Conservation (phyloP, 2,797 vertebrate genomes). For the Leptodactylus fallax region DNA sequence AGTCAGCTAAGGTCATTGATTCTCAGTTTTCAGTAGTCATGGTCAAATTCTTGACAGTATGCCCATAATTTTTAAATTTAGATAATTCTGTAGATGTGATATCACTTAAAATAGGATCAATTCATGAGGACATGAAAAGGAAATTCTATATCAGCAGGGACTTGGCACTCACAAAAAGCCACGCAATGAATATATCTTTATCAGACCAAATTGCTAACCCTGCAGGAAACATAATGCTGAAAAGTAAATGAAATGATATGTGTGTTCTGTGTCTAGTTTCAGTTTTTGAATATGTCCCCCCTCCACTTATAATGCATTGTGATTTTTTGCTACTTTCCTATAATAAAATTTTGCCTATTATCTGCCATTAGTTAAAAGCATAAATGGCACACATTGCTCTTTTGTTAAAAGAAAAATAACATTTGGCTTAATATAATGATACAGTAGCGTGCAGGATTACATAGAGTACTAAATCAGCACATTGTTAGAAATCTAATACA, state of each 20-base stretch:
- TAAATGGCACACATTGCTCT: background rate
- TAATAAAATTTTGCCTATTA: background rate
- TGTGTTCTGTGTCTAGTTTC: constrained; percentile 14
- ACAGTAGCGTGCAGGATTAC: background rate
- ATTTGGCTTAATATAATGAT: constrained; percentile 2
- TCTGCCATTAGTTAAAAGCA: constrained; percentile 2
- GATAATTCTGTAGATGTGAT: constrained; percentile 23
- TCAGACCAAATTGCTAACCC: constrained; percentile 39
- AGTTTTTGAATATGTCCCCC: constrained; percentile 2
- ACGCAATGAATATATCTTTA: constrained; percentile 23
- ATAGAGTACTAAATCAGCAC: background rate
- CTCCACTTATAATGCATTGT: background rate
- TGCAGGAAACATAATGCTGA: constrained; percentile 31
- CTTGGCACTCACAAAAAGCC: constrained; percentile 5
- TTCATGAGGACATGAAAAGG: constrained; percentile 8
- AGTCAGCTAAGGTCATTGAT: background rate
- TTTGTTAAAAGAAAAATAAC: constrained; percentile 5
- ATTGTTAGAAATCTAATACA: background rate
- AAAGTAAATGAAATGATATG: constrained; percentile 1
- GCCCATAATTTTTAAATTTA: constrained; percentile 24
- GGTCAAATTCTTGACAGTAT: background rate
- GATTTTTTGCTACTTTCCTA: constrained; percentile 15
- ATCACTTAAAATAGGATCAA: constrained; percentile 32
- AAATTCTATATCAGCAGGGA: constrained; percentile 30
- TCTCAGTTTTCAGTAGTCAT: background rate